phyloP scores from a whole-genome alignment of 2,113 vertebrate species.

The Lamprotornis superbus region DNA sequence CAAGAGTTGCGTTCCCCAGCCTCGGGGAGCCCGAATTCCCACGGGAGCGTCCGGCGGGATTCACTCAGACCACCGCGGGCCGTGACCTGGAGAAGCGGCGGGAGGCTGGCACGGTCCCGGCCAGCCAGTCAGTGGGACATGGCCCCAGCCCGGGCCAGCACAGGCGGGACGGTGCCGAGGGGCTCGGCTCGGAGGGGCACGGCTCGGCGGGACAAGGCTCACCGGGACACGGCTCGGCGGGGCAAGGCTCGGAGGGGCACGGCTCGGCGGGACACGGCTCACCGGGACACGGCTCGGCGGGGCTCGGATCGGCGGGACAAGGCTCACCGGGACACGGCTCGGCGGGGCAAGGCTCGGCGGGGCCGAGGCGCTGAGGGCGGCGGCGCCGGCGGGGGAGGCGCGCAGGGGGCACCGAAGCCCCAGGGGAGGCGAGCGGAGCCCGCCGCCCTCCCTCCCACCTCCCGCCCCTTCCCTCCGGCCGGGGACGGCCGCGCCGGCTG shows the following conservation, averaged over 20 bases:
- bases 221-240: no score
- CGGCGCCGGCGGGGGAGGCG: not conserved
- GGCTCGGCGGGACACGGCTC: no score
- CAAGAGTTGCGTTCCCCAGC: fast-evolving
- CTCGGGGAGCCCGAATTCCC: not conserved
- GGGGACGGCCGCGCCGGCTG: not conserved
- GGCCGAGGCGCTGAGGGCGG: not conserved
- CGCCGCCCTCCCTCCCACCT: not conserved
- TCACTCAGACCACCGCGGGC: fast-evolving
- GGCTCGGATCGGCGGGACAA: no score
- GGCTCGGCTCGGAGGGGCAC: not conserved
- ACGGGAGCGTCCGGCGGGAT: fast-evolving
- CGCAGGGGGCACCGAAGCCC: not conserved
- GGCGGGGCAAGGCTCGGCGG: no score
- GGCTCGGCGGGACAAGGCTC: no score
- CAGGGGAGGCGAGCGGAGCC: not conserved
- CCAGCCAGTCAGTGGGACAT: fast-evolving
- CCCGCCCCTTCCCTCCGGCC: not conserved
- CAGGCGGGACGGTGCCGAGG: not conserved
- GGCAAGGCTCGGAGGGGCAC: no score
- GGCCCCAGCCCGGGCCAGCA: fast-evolving
- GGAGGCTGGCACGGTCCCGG: fast-evolving
- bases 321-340: no score
- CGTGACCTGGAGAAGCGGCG: fast-evolving
- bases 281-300: not conserved